Percentiles rank a stretch among this genome's conserved stretches.
These are phyloP conservation scores for Pogonocichla stellata DNA, from an alignment of 2,113 vertebrate species.

Conservation along the genomic window DNA sequence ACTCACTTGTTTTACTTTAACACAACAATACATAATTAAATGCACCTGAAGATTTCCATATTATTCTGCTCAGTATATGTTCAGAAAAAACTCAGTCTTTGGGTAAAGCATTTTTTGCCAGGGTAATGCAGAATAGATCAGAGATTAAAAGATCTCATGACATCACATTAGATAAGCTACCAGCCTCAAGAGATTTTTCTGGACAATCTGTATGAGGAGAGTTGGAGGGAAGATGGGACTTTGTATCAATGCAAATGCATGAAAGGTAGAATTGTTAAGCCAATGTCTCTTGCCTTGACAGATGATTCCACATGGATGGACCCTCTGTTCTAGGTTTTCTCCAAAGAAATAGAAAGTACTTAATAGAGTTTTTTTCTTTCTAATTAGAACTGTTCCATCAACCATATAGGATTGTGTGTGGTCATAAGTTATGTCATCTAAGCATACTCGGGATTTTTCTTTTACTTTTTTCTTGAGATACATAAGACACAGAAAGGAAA, in stretches of 20 bases:
- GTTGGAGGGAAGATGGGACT: not conserved
- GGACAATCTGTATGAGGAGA: not conserved
- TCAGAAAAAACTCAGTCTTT: not conserved
- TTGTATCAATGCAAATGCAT: not conserved
- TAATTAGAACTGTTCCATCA: not conserved
- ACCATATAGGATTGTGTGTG: not conserved
- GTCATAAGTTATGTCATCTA: not conserved
- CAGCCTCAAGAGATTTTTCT: not conserved
- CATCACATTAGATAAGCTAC: not conserved
- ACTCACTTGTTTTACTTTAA: conserved; percentile 35
- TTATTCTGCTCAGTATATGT: not conserved
- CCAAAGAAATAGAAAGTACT: not conserved
- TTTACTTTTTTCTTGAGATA: not conserved
- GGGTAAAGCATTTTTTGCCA: not conserved
- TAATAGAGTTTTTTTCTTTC: not conserved
- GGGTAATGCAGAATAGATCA: not conserved
- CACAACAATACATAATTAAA: conserved; percentile 16
- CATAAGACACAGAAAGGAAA: fast-evolving
- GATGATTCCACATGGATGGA: not conserved
- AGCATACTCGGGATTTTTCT: not conserved
- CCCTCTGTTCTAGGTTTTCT: not conserved
- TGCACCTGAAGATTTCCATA: conserved; percentile 15
- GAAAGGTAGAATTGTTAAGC: not conserved
- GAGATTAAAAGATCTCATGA: not conserved
- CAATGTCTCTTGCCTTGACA: not conserved